Base-by-base conservation (phyloP, 2,888 invertebrate genomes). In the Baronia brevicornis region DNA sequence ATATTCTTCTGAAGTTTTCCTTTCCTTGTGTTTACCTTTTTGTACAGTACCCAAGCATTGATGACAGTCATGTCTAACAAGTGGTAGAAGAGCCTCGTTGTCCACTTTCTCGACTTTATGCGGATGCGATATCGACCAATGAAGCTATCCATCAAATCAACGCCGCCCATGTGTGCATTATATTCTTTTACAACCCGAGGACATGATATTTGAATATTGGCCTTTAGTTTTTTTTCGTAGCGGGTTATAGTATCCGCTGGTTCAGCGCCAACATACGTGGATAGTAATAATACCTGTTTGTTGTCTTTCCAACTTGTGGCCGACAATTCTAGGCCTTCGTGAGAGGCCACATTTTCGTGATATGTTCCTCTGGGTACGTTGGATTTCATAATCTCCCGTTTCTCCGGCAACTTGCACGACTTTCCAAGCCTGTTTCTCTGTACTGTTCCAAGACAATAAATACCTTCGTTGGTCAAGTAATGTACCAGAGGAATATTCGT, bases 261-360 rank as follows among this genome's bases (percentile, higher is more conserved):
- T 49, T 55, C 53, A 40, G 50, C 48, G 28, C 55, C 53, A 44
- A 61, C 56, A 55, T 52, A 56, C 28, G 53, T 54, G 37, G 55
- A 54, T 31, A 54, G 45, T 39, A 57, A 50, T 41, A 46, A 7
- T 28, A 54, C 54, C 33, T 51, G 52, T 47, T 57, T 52, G 39
- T 23, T 31, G 23, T 54, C 51, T 44, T 56, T 57, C 56, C 55
- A 58, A 42, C 48, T 39, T 38, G 42, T 48, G 30, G 51, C 50
- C 32, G 49, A 49, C 1, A 55, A 39, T 43, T 51, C 46, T 15
- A 28, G 28, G 30, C 46, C 49, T 46, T 55, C 54, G 37, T 44
- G 33, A 47, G 43, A 39, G 39, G 51, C 40, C 30, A 51, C 50
- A 42, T 52, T 51, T 52, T 58, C 54, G 33, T 52, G 36, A 43